A percentile compares a stretch with the other conserved stretches of the same genome.
phyloP scores from a whole-genome alignment of 2,113 vertebrate species.

The Pseudolaguvia tuberculata region DNA sequence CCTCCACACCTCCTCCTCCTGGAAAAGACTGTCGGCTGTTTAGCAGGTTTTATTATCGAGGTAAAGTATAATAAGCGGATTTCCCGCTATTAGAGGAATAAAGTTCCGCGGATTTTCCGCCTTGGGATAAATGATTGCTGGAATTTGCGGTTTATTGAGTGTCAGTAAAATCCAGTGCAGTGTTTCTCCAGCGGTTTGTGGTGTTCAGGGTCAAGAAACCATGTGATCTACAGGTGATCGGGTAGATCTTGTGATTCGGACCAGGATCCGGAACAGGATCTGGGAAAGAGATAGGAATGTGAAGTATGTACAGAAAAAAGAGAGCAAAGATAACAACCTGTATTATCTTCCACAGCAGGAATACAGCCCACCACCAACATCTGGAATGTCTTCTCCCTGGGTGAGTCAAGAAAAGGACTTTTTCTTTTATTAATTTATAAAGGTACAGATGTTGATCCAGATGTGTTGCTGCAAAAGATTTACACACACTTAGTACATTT shows the following conservation, averaged over 20 bases:
- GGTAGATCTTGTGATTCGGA: background rate
- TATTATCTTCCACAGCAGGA: conserved; percentile 16
- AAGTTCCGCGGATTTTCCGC: background rate
- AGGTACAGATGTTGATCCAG: too few species aligned
- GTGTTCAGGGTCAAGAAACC: background rate
- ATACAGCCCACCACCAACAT: background rate
- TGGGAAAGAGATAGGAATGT: background rate
- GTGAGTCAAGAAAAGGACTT: background rate
- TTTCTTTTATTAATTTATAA: too few species aligned
- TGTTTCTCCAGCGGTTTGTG: background rate
- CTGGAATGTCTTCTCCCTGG: conserved; percentile 41
- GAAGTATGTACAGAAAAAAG: background rate
- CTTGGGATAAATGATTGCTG: background rate
- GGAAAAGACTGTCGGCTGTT: background rate
- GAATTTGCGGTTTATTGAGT: background rate
- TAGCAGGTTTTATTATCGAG: background rate
- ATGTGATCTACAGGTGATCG: background rate
- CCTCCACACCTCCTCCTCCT: too few species aligned
- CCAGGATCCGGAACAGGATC: background rate
- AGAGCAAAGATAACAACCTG: background rate
- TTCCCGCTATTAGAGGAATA: background rate
- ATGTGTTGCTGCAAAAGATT: background rate
- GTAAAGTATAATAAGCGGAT: background rate
- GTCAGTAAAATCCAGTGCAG: background rate
- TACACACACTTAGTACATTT: too few species aligned